Evolutionary conservation across 2,797 vertebrate genomes (phyloP), one percentile per base, ranked within the genome.

Genomic region (Hippoglossus hippoglossus): DNA sequence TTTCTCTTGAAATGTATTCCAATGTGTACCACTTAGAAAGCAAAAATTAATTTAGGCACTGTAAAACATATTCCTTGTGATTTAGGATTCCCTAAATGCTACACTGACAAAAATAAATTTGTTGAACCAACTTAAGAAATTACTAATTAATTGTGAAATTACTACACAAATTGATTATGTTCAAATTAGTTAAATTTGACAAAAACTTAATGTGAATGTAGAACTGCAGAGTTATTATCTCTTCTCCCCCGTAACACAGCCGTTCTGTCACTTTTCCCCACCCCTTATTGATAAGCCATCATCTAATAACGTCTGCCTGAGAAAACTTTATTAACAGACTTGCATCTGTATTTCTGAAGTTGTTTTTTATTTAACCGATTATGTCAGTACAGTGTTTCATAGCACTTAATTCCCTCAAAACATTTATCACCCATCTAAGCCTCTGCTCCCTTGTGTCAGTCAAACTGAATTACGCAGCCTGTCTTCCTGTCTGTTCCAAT

Each of bases 401-500:
- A 49, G 15, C 67, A 66, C 36, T 22, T 31, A 25, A 56, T 53
- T 64, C 16, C 31, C 9, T 55, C 24, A 25, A 62, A 73, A 62
- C 21, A 54, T 79, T 64, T 67, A 49, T 67, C 41, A 65, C 36
- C 50, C 47, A 58, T 67, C 26, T 39, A 22, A 53, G 57, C 22
- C 41, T 67, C 70, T 66, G 63, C 56, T 73, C 18, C 39, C 56
- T 53, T 67, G 46, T 82, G 74, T 83, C 85, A 77, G 71, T 84
- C 81, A 79, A 50, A 53, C 49, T 51, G 57, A 63, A 74, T 86
- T 65, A 57, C 63, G 1, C 49, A 67, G 41, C 69, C 63, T 47
- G 9, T 65, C 74, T 86, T 87, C 58, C 72, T 85, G 78, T 87
- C 83, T 85, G 58, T 69, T 78, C 73, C 71, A 90, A 86, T 92